These are phyloP conservation scores for Drosophila seclusa DNA, from an alignment of 2,888 invertebrate genomes.

Conservation along the genomic window DNA sequence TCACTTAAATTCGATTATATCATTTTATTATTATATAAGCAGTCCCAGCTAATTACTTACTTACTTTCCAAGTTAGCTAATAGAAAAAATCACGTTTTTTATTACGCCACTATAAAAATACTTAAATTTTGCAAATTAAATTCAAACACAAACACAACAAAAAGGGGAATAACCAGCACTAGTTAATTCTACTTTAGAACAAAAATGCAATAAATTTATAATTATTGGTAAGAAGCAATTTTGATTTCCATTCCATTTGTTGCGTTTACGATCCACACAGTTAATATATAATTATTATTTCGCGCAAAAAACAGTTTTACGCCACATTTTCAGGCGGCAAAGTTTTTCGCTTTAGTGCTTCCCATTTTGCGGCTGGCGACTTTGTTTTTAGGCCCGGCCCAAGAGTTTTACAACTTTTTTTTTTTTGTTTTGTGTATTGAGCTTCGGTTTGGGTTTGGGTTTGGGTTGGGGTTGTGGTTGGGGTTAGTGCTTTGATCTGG, in stretches of 20 bases:
- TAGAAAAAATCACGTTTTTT: neutral
- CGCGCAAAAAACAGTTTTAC: neutral
- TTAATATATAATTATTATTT: neutral
- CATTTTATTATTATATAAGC: neutral
- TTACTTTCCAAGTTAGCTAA: neutral
- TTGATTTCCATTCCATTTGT: neutral
- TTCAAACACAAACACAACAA: neutral
- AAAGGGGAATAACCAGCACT: neutral
- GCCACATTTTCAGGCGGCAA: neutral
- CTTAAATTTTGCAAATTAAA: neutral
- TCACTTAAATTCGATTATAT: neutral
- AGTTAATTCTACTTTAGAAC: neutral
- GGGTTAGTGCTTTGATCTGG: constrained; percentile 8
- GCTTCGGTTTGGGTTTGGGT: neutral
- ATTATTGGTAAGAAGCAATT: neutral
- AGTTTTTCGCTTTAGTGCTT: constrained; percentile 36
- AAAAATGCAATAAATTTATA: neutral
- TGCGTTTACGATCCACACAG: neutral
- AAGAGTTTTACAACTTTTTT: constrained; percentile 23
- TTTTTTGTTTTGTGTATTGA: neutral
- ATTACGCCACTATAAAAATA: neutral
- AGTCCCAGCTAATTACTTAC: neutral
- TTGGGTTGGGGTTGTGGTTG: constrained; percentile 1
- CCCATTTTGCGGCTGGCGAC: constrained; percentile 31
- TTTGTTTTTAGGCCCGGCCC: constrained; percentile 4